A percentile compares a stretch with the other conserved stretches of the same genome.
Evolutionary conservation across 2,797 vertebrate genomes (phyloP).

Genomic region (Paratrypauchen microcephalus): DNA sequence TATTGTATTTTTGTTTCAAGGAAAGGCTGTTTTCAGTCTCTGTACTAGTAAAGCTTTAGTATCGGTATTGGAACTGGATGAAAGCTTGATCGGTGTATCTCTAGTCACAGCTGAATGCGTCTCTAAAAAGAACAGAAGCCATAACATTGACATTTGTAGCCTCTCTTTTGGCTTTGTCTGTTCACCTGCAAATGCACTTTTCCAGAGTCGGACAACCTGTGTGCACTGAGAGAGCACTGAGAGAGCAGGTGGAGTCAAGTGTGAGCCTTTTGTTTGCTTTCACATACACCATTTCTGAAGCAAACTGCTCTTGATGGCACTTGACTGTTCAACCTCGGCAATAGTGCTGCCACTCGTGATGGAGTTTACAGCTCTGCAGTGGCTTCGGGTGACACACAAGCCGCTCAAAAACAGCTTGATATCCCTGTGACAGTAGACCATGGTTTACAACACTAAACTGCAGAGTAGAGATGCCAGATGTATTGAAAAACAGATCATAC

Average conservation of each 20-base stretch:
- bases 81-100: no score
- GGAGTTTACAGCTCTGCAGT: conserved; percentile 57
- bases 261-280: conserved; percentile 74
- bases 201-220: conserved; percentile 49
- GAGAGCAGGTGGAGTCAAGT: conserved; percentile 63
- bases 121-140: conserved; percentile 42
- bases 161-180: conserved; percentile 45
- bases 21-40: no score
- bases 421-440: conserved; percentile 50
- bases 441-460: conserved; percentile 49
- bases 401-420: conserved; percentile 55
- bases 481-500: no score
- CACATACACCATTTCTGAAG: conserved; percentile 65
- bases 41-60: no score
- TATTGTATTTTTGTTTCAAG: no score
- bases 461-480: conserved; percentile 15
- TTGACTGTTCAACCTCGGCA: conserved; percentile 74
- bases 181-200: conserved; percentile 55
- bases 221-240: conserved; percentile 57
- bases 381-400: conserved; percentile 49
- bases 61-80: no score
- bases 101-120: conserved; percentile 20
- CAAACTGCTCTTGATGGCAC: conserved; percentile 74
- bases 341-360: conserved; percentile 64
- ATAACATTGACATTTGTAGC: conserved; percentile 52